phyloP scores from a whole-genome alignment of 2,888 invertebrate species.

The Vanessa cardui region DNA sequence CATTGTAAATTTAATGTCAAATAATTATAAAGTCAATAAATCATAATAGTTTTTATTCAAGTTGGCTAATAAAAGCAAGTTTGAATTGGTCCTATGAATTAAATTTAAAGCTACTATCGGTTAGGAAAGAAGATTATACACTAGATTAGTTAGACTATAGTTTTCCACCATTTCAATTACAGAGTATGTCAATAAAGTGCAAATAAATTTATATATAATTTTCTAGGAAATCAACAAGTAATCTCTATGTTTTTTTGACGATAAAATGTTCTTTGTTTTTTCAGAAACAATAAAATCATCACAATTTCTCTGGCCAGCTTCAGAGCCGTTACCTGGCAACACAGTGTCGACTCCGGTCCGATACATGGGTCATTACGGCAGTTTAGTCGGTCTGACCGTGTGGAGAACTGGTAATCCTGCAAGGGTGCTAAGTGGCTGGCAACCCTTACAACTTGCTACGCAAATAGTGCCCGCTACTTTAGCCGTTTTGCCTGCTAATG shows the following conservation, averaged over 20 bases:
- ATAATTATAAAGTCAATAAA: too few relatives aligned
- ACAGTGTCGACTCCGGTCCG: slow-evolving; percentile 83
- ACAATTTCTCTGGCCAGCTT: slow-evolving; percentile 86
- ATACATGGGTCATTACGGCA: slow-evolving; percentile 87
- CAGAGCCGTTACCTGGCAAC: slow-evolving; percentile 84
- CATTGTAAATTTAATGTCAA: neutral
- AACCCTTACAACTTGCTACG: slow-evolving; percentile 92
- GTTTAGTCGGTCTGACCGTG: slow-evolving; percentile 87
- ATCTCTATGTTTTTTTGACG: neutral
- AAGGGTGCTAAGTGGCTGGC: slow-evolving; percentile 88
- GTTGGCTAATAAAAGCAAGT: too few relatives aligned
- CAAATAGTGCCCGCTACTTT: slow-evolving; percentile 94
- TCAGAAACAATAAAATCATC: slow-evolving; percentile 88
- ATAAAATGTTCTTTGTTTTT: slow-evolving; percentile 44
- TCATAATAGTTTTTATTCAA: too few relatives aligned
- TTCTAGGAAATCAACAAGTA: too few relatives aligned
- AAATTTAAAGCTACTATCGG: too few relatives aligned
- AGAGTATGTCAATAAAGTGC: too few relatives aligned
- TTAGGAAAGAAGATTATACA: too few relatives aligned
- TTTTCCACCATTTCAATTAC: too few relatives aligned
- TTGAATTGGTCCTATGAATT: too few relatives aligned
- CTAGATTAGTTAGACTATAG: too few relatives aligned
- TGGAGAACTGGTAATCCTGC: slow-evolving; percentile 82
- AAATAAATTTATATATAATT: too few relatives aligned
- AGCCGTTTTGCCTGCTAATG: slow-evolving; percentile 87